Evolutionary conservation across 1,140 invertebrate genomes (phyloP).

Genomic region (Pseudoatta argentina): DNA sequence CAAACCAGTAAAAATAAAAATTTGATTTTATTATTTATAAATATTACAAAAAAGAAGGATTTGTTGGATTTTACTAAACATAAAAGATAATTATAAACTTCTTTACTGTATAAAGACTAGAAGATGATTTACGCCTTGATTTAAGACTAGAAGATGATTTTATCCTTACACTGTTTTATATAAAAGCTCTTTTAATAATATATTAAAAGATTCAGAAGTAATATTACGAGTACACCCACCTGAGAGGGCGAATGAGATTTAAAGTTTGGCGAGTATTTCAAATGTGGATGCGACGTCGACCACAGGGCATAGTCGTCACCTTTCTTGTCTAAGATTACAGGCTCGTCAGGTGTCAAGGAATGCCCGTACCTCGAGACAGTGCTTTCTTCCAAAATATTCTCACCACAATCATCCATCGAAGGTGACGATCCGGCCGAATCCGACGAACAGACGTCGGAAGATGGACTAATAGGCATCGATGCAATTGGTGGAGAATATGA

Average conservation of each 20-base stretch:
- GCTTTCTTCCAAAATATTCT: slow-evolving; percentile 81
- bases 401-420: slow-evolving; percentile 89
- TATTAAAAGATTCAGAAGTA: not conserved
- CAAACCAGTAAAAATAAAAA: not conserved
- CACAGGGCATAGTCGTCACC: slow-evolving; percentile 87
- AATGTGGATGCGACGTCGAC: slow-evolving; percentile 80
- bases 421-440: slow-evolving; percentile 91
- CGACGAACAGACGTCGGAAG: slow-evolving; percentile 88
- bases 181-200: not conserved
- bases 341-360: slow-evolving; percentile 89
- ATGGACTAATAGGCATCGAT: slow-evolving; percentile 88
- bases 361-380: slow-evolving; percentile 85
- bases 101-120: not conserved
- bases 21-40: not conserved
- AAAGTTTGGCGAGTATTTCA: slow-evolving; percentile 86
- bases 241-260: slow-evolving; percentile 87
- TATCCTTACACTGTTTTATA: not conserved
- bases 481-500: slow-evolving; percentile 89
- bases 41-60: not conserved
- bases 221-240: slow-evolving; percentile 74
- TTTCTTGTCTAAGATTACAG: slow-evolving; percentile 89
- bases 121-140: not conserved
- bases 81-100: not conserved
- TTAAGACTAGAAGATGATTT: not conserved
- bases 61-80: not conserved